Evolutionary conservation across 53 echinoderm and acorn worm genomes (phyloP), one percentile per base, ranked within the genome.

Genomic region (Glandiceps talaboti): DNA sequence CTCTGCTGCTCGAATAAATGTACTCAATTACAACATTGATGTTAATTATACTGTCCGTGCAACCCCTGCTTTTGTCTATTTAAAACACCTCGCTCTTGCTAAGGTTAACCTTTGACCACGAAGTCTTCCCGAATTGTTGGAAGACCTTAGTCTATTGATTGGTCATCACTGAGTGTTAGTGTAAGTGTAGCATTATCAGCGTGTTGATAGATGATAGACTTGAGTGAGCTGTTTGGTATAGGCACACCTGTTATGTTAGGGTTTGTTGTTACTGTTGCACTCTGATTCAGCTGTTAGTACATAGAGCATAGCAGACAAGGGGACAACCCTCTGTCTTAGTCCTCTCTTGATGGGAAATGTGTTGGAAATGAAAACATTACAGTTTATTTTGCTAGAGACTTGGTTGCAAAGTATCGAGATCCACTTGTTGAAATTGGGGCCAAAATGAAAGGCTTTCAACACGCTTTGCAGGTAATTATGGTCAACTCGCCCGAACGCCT

Each of bases 401-500:
- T 82, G 27, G 12, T 1, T 32, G 33, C 76, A 82, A 30, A 82
- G 14, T 0, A 82, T 76, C 0, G 27, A 1, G 28, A 82, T 28
- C 83, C 83, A 82, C 25, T 76, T 82, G 14, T 25, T 26, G 10
- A 76, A 82, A 32, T 82, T 0, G 28, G 26, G 32, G 1, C 75
- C 33, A 82, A 82, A 82, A 0, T 75, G 33, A 74, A 82, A 33
- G 33, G 1, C 77, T 1, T 75, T 25, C 1, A 82, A 31, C 27
- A 82, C 76, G 33, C 29, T 31, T 28, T 1, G 77, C 0, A 82
- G 32, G 29, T 82, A 82, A 0, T 10, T 28, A 30, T 82, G 76
- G 0, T 76, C 27, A 30, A 1, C 88, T 78, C 88, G 79, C 27
- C 85, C 85, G 31, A 88, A 88, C 14, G 89, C 89, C 28, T 89